Conservation (phyloP, 2,888 invertebrate species). For the Dorcus parallelipipedus region DNA sequence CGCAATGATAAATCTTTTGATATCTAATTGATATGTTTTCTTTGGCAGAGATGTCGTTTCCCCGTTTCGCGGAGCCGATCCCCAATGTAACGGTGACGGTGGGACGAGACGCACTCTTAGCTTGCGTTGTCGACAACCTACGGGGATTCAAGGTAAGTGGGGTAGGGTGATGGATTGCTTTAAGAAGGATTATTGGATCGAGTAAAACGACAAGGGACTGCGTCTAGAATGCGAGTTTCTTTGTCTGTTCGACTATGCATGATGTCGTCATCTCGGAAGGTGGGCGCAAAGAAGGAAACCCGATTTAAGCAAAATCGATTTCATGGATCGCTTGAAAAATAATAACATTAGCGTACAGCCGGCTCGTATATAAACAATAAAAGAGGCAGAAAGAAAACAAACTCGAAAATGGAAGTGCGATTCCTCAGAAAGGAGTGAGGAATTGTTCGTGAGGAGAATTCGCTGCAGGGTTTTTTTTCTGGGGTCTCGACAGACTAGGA, state of each 20-base stretch:
- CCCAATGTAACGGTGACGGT: slow-evolving; percentile 87
- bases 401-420: slow-evolving; percentile 41
- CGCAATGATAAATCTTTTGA: background rate
- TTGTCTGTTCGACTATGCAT: slow-evolving; percentile 31
- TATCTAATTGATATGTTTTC: background rate
- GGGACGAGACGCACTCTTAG: slow-evolving; percentile 80
- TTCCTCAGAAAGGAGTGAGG: slow-evolving; percentile 43
- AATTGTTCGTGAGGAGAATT: slow-evolving; percentile 47
- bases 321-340: slow-evolving; percentile 41
- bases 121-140: slow-evolving; percentile 87
- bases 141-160: slow-evolving; percentile 75
- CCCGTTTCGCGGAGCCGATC: slow-evolving; percentile 84
- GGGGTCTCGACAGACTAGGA: slow-evolving; percentile 40
- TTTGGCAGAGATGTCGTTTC: slow-evolving; percentile 52
- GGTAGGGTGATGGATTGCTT: slow-evolving; percentile 30
- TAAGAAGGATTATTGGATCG: slow-evolving; percentile 44
- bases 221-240: slow-evolving; percentile 43
- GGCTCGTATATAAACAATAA: slow-evolving; percentile 43
- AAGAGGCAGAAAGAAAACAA: slow-evolving; percentile 38
- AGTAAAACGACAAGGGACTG: slow-evolving; percentile 37
- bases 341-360: slow-evolving; percentile 44
- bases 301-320: slow-evolving; percentile 34
- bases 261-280: slow-evolving; percentile 3
- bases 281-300: background rate
- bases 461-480: slow-evolving; percentile 30